Conservation (phyloP, 2,797 vertebrate genomes). For the Epinephelus awoara region DNA sequence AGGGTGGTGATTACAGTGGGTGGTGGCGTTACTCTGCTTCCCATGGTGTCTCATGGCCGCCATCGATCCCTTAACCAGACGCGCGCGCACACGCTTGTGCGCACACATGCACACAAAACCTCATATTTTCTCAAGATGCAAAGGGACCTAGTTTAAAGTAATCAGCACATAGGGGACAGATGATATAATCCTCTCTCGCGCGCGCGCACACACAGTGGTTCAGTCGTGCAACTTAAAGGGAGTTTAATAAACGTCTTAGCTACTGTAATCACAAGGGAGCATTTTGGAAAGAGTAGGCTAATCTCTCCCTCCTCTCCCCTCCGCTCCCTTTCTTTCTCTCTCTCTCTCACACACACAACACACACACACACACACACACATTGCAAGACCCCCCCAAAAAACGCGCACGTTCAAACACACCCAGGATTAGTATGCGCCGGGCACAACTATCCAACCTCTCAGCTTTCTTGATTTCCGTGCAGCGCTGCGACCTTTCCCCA, state of each 20-base stretch:
- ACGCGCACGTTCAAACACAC: constrained; percentile 38
- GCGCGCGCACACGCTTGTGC: not conserved
- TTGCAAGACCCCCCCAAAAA: constrained; percentile 25
- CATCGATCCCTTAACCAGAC: constrained; percentile 55
- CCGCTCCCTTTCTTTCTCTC: not conserved
- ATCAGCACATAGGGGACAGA: not conserved
- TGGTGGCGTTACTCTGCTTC: constrained; percentile 57
- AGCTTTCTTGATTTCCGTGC: not conserved
- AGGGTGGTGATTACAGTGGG: constrained; percentile 74
- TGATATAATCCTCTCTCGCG: not conserved
- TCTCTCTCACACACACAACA: not conserved
- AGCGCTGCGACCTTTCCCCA: not conserved
- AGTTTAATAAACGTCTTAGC: constrained; percentile 53
- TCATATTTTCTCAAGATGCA: no score
- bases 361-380: constrained; percentile 12
- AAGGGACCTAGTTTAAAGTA: not conserved
- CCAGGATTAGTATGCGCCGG: constrained; percentile 60
- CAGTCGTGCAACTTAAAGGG: constrained; percentile 43
- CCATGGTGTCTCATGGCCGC: constrained; percentile 56
- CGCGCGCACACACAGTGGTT: not conserved
- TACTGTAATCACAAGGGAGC: constrained; percentile 44
- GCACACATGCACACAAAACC: not conserved
- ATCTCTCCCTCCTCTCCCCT: not conserved
- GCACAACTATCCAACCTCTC: constrained; percentile 40
- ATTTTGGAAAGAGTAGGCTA: constrained; percentile 43